Base-by-base conservation (phyloP, 2,888 invertebrate species). In the Zygaena filipendulae region DNA sequence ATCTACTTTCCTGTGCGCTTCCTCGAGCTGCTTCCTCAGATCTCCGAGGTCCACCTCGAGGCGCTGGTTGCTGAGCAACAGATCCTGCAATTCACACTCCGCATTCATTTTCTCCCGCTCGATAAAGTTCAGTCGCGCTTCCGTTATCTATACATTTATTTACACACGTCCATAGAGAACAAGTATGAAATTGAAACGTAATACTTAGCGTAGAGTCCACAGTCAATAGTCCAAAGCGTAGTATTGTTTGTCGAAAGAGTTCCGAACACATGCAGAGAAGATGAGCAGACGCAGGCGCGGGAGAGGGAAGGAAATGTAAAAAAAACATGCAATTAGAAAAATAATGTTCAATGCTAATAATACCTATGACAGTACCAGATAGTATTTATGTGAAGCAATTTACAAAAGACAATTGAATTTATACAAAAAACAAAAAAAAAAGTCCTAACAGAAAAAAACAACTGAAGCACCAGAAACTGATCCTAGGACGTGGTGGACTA, bases 1-100 rank as follows among this genome's bases (percentile, higher is more conserved):
- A 7, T 4, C 7, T 16, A 7, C 16, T 16, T 4, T 16, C 16
- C 16, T 16, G 16, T 7, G 16, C 16, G 16, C 7, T 16, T 71
- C 68, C 23, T 67, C 61, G 30, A 79, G 46, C 41, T 83, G 82
- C 35, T 58, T 62, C 46, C 72, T 81, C 16, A 84, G 54, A 23
- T 82, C 75, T 21, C 63, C 69, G 37, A 86, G 60, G 55, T 84
- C 83, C 9, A 75, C 75, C 47, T 87, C 86, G 24, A 88, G 60
- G 34, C 85, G 83, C 38, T 84, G 82, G 59, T 89, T 88, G 54
- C 89, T 86, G 50, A 85, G 82, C 36, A 85, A 66, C 38, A 87
- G 62, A 49, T 86, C 86, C 68, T 88, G 84, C 30, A 87, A 60
- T 52, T 87, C 84, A 47, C 75, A 81, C 74, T 87, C 87, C 11